A percentile compares a stretch with the other conserved stretches of the same genome.
These are phyloP conservation scores for Hylaeus volcanicus DNA, from an alignment of 1,140 invertebrate genomes.

Conservation along the genomic window DNA sequence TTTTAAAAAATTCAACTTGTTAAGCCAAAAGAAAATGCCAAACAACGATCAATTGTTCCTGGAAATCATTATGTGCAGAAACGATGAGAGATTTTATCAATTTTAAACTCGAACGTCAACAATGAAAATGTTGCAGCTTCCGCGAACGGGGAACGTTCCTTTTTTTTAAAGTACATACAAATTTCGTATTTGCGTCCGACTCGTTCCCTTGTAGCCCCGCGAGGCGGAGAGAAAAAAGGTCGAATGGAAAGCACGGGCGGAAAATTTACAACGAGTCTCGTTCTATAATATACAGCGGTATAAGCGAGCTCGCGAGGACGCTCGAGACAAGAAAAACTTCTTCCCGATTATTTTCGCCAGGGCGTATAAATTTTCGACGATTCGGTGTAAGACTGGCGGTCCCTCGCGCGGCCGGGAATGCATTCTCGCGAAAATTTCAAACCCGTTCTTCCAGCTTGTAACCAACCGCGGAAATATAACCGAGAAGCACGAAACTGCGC, in stretches of 20 bases:
- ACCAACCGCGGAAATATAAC: background rate
- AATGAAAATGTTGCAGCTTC: too few species aligned
- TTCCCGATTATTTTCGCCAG: background rate
- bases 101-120: too few species aligned
- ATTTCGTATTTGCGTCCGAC: background rate
- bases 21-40: too few species aligned
- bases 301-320: background rate
- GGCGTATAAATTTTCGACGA: background rate
- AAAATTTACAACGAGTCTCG: background rate
- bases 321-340: background rate
- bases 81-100: too few species aligned
- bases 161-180: background rate
- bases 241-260: too few species aligned
- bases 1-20: too few species aligned
- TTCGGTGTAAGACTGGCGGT: background rate
- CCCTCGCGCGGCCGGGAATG: background rate
- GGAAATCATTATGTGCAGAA: too few species aligned
- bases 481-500: background rate
- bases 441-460: background rate
- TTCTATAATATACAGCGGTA: constrained; percentile 24
- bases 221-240: background rate
- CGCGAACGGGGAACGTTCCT: background rate
- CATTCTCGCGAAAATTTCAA: background rate
- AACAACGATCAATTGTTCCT: too few species aligned
- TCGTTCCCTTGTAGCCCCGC: background rate